Evolutionary conservation across 1,140 invertebrate genomes (phyloP).

Genomic region (Paralvinella palmiformis): DNA sequence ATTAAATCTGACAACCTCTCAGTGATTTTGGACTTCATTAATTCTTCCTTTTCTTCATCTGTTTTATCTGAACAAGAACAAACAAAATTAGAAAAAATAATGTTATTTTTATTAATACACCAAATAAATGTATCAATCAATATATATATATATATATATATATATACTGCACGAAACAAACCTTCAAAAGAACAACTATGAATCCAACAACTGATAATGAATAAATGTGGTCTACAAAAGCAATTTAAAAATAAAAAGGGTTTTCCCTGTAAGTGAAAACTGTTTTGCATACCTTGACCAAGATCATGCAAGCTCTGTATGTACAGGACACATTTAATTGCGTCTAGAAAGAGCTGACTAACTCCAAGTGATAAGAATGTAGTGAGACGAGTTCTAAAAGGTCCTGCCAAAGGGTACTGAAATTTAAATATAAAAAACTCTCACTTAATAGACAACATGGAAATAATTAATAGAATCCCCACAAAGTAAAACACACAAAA

Average conservation of each 20-base stretch:
- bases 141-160: neutral
- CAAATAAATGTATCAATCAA: neutral
- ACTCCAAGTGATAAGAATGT: slow-evolving; percentile 30
- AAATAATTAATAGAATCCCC: neutral
- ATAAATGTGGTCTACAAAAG: neutral
- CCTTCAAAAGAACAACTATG: neutral
- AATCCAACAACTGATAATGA: neutral
- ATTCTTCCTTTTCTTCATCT: slow-evolving; percentile 24
- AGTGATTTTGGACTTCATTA: slow-evolving; percentile 16
- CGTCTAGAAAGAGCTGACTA: slow-evolving; percentile 26
- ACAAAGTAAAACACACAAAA: neutral
- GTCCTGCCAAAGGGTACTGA: slow-evolving; percentile 32
- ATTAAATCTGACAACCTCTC: slow-evolving; percentile 5
- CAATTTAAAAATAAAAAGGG: neutral
- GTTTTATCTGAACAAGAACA: slow-evolving; percentile 16
- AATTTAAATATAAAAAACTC: neutral
- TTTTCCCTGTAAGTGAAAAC: neutral
- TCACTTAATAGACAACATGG: neutral
- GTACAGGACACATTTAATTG: slow-evolving; percentile 34
- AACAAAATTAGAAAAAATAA: neutral
- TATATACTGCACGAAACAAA: neutral
- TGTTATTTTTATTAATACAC: neutral
- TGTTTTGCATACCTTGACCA: slow-evolving; percentile 27
- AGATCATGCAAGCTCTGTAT: slow-evolving; percentile 30
- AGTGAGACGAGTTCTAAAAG: slow-evolving; percentile 32